A percentile compares a stretch with the other conserved stretches of the same genome.
phyloP scores from a whole-genome alignment of 2,888 invertebrate genomes.

The Campoplex nolae region DNA sequence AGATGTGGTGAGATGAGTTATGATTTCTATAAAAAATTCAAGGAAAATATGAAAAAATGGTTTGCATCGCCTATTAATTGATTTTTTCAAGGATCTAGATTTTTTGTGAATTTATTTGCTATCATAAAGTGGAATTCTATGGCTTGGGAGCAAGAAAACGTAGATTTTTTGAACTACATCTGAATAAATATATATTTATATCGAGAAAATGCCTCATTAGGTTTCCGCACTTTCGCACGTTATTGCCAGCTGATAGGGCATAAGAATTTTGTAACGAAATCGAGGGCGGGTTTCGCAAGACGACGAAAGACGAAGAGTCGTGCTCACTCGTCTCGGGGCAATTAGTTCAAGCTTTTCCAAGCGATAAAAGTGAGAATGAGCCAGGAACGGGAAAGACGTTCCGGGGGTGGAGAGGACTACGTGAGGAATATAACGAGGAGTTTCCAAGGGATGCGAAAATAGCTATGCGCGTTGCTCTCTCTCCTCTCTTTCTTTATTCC shows the following conservation, averaged over 20 bases:
- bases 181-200: conserved; percentile 4
- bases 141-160: background rate
- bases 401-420: conserved; percentile 52
- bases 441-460: conserved; percentile 58
- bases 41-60: background rate
- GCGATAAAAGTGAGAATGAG: conserved; percentile 67
- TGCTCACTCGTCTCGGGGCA: conserved; percentile 65
- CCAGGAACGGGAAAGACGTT: conserved; percentile 37
- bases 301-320: conserved; percentile 55
- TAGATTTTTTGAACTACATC: background rate
- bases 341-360: conserved; percentile 67
- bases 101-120: background rate
- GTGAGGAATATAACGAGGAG: conserved; percentile 72
- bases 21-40: background rate
- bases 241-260: conserved; percentile 59
- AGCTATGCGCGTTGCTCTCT: conserved; percentile 49
- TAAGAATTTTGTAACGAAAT: conserved; percentile 52
- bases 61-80: background rate
- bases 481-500: conserved; percentile 27
- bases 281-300: conserved; percentile 38
- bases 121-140: background rate
- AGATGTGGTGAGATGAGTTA: background rate
- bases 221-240: conserved; percentile 41
- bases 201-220: conserved; percentile 30
- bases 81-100: background rate